Percentiles rank a stretch among this genome's conserved stretches.
phyloP scores from a whole-genome alignment of 2,888 invertebrate genomes.

The Agriopis aurantiaria region DNA sequence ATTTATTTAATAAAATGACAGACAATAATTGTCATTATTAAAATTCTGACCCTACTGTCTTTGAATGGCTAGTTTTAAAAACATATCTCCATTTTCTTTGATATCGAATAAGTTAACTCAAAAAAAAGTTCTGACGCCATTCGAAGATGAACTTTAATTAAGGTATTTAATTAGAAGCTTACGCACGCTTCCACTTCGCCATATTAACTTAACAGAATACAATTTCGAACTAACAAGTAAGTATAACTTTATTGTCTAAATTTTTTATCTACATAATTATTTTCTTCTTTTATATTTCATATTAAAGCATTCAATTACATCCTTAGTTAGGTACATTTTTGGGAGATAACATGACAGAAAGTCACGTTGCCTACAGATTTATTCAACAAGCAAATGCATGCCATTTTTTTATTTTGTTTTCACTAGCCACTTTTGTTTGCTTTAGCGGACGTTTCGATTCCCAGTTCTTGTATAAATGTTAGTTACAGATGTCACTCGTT shows the following conservation, averaged over 20 bases:
- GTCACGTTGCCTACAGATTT: constrained; percentile 7
- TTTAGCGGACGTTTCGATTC: constrained; percentile 53
- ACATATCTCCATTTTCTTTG: neutral
- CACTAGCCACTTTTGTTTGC: constrained; percentile 55
- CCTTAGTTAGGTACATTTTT: constrained; percentile 2
- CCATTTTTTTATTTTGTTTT: constrained; percentile 22
- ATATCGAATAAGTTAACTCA: neutral
- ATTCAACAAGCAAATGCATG: constrained; percentile 30
- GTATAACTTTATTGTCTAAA: neutral
- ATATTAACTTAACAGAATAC: neutral
- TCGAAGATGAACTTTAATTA: constrained; percentile 41
- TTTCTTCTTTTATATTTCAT: constrained; percentile 24
- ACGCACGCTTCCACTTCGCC: constrained; percentile 72
- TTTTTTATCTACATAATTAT: constrained; percentile 1
- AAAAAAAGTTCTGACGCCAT: constrained; percentile 18
- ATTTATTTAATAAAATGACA: neutral
- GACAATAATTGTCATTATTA: neutral
- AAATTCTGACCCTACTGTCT: constrained; percentile 4
- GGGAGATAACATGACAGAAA: constrained; percentile 22
- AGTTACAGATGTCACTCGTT: neutral
- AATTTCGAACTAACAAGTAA: constrained; percentile 2
- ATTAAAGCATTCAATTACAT: neutral
- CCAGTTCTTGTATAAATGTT: constrained; percentile 23
- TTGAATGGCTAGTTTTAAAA: neutral
- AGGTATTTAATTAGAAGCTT: constrained; percentile 54